phyloP scores from a whole-genome alignment of 2,113 vertebrate genomes.

The Loxodonta africana region DNA sequence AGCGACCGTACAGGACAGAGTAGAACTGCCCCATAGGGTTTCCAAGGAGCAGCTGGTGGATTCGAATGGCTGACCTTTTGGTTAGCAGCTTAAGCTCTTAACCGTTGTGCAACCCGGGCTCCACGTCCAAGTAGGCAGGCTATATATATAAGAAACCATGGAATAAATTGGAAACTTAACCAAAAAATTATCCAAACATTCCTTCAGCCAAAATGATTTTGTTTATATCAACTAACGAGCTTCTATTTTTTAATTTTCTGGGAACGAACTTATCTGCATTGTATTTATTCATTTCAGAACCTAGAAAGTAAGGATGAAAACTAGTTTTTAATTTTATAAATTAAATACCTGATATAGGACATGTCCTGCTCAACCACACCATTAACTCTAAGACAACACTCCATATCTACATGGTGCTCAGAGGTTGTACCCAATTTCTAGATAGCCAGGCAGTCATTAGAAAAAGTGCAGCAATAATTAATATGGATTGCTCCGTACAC shows the following conservation, averaged over 20 bases:
- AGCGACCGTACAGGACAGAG: too few relatives aligned
- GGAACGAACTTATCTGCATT: background rate
- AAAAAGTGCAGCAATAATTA: background rate
- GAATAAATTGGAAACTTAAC: background rate
- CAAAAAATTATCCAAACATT: background rate
- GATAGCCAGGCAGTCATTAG: background rate
- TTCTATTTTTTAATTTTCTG: conserved; percentile 4
- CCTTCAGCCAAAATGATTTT: background rate
- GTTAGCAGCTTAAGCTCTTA: too few relatives aligned
- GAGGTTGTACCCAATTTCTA: background rate
- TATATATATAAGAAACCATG: background rate
- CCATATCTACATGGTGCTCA: background rate
- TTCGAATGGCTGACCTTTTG: too few relatives aligned
- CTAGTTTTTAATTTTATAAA: background rate
- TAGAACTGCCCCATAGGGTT: too few relatives aligned
- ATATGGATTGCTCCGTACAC: background rate
- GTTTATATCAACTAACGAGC: background rate
- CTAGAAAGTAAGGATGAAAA: background rate
- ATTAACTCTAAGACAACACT: background rate
- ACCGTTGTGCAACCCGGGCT: too few relatives aligned
- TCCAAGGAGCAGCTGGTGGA: too few relatives aligned
- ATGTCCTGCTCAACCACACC: too few relatives aligned
- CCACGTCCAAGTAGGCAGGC: background rate
- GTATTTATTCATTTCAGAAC: background rate
- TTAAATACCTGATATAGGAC: background rate